These are phyloP conservation scores for Camptogramma bilineatum DNA, from an alignment of 2,888 invertebrate genomes.

Conservation along the genomic window DNA sequence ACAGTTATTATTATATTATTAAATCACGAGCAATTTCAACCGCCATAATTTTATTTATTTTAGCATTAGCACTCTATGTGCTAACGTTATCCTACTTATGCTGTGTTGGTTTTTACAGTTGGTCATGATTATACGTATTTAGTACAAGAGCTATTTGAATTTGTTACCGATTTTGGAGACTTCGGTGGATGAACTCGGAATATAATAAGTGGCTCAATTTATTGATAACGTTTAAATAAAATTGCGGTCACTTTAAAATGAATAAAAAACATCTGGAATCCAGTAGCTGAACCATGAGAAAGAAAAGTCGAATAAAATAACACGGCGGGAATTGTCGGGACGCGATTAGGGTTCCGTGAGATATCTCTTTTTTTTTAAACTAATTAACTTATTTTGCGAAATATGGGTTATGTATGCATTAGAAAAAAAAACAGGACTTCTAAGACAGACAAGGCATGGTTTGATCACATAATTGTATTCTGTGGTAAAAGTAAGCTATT, in stretches of 20 bases:
- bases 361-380: not conserved
- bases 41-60: constrained; percentile 69
- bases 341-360: constrained; percentile 60
- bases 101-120: constrained; percentile 73
- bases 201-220: constrained; percentile 58
- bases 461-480: no score
- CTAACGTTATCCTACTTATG: constrained; percentile 79
- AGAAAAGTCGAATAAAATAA: constrained; percentile 73
- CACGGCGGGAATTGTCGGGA: constrained; percentile 52
- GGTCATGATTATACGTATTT: constrained; percentile 63
- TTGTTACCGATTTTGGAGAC: constrained; percentile 50
- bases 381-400: no score
- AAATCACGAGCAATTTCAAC: constrained; percentile 75
- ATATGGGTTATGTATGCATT: no score
- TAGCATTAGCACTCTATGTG: constrained; percentile 67
- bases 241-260: constrained; percentile 71
- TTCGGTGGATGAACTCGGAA: constrained; percentile 62
- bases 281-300: constrained; percentile 84
- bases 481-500: no score
- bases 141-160: constrained; percentile 50
- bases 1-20: constrained; percentile 82
- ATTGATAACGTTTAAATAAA: constrained; percentile 76
- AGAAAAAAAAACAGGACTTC: no score
- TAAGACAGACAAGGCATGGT: no score
- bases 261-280: constrained; percentile 72